Conservation (phyloP, 2,888 invertebrate genomes). For the Eupithecia centaureata region DNA sequence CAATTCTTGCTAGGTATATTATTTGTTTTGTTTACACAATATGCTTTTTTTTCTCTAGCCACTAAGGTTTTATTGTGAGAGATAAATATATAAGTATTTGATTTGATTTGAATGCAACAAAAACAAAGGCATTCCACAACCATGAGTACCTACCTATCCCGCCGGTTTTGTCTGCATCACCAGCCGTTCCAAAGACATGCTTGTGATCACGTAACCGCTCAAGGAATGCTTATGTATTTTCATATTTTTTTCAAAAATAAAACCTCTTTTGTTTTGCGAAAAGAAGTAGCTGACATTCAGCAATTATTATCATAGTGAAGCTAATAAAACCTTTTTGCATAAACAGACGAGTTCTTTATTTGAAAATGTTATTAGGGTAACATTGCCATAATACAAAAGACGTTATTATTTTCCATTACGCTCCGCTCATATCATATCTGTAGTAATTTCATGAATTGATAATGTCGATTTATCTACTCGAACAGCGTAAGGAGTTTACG, state of each 20-base stretch:
- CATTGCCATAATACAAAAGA: background rate
- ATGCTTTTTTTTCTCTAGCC: no score
- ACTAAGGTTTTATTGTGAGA: no score
- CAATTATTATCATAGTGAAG: background rate
- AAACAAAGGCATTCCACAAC: background rate
- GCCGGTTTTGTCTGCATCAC: no score
- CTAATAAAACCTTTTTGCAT: background rate
- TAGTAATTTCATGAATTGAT: no score
- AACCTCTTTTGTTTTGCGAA: slow-evolving; percentile 2
- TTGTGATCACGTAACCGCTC: slow-evolving; percentile 13
- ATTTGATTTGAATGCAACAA: background rate
- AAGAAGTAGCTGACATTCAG: background rate
- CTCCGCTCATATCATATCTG: no score
- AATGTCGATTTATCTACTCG: background rate
- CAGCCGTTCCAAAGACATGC: no score
- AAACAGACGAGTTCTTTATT: background rate
- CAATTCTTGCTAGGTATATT: no score
- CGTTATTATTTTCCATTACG: background rate
- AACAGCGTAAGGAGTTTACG: slow-evolving; percentile 4
- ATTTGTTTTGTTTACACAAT: no score
- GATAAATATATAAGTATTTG: no score
- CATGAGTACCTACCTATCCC: no score
- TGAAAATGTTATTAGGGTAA: background rate
- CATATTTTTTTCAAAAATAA: no score
- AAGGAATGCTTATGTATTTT: background rate